A percentile compares a stretch with the other conserved stretches of the same genome.
Evolutionary conservation across 2,888 invertebrate genomes (phyloP).

Genomic region (Iphiclides podalirius): DNA sequence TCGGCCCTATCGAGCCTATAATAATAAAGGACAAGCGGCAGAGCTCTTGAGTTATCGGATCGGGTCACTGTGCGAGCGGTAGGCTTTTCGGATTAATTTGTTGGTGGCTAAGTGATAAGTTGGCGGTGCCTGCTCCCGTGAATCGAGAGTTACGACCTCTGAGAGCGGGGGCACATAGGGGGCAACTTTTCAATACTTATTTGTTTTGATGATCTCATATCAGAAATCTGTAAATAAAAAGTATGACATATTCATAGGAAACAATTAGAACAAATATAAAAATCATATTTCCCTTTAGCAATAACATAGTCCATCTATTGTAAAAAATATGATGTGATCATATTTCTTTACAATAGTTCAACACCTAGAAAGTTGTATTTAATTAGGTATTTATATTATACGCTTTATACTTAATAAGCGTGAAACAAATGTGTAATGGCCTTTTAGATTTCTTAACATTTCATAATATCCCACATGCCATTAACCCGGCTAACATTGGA

Average conservation of each 20-base stretch:
- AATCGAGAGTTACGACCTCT: slow-evolving; percentile 53
- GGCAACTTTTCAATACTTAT: slow-evolving; percentile 31
- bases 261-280: too few relatives aligned
- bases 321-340: too few relatives aligned
- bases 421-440: not conserved
- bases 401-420: too few relatives aligned
- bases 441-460: not conserved
- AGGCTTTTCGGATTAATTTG: slow-evolving; percentile 72
- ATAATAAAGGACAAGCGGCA: slow-evolving; percentile 64
- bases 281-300: too few relatives aligned
- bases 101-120: slow-evolving; percentile 72
- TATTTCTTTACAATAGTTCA: too few relatives aligned
- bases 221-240: too few relatives aligned
- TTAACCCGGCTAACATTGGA: slow-evolving; percentile 3
- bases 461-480: not conserved
- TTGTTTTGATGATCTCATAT: slow-evolving; percentile 26
- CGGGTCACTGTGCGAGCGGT: slow-evolving; percentile 63
- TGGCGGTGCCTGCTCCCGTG: slow-evolving; percentile 43
- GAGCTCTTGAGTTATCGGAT: slow-evolving; percentile 64
- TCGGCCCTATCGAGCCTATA: slow-evolving; percentile 63
- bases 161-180: slow-evolving; percentile 40
- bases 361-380: too few relatives aligned
- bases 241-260: too few relatives aligned
- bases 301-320: too few relatives aligned
- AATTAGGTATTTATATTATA: too few relatives aligned